Conservation (phyloP, 2,888 invertebrate genomes). For the Leptopilina drosophilae region DNA sequence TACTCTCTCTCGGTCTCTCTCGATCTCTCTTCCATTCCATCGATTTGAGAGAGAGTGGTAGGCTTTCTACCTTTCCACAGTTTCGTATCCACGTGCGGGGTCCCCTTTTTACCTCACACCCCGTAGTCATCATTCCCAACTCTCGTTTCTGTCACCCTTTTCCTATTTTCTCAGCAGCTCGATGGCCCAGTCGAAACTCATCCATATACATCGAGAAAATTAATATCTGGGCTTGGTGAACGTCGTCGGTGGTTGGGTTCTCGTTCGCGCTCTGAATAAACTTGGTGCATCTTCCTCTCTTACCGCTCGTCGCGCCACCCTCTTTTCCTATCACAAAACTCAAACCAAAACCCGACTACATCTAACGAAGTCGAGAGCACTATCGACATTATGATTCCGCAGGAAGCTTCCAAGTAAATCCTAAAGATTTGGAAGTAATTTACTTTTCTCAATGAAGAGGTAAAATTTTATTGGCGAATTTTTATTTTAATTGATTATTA, state of each 20-base stretch:
- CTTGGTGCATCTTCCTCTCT: constrained; percentile 59
- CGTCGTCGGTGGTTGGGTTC: constrained; percentile 57
- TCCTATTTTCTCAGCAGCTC: constrained; percentile 43
- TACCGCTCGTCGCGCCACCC: not conserved
- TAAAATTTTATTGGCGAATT: not conserved
- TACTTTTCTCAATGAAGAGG: not conserved
- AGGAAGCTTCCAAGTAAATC: not conserved
- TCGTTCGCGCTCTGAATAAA: constrained; percentile 71
- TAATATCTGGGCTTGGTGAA: constrained; percentile 68
- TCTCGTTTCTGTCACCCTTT: constrained; percentile 41
- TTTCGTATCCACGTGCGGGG: constrained; percentile 47
- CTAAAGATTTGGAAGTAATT: not conserved
- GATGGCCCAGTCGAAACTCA: constrained; percentile 67
- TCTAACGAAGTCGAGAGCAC: not conserved
- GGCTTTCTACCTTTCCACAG: constrained; percentile 1
- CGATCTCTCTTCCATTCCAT: not conserved
- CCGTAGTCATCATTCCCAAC: not conserved
- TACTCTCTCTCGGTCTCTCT: no score
- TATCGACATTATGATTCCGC: constrained; percentile 23
- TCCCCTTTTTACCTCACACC: constrained; percentile 43
- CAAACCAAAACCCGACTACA: not conserved
- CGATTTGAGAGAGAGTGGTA: not conserved
- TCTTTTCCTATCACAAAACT: not conserved
- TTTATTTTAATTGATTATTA: no score
- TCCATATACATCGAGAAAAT: constrained; percentile 76